Conservation (phyloP, 2,113 vertebrate species). For the Ranitomeya variabilis region DNA sequence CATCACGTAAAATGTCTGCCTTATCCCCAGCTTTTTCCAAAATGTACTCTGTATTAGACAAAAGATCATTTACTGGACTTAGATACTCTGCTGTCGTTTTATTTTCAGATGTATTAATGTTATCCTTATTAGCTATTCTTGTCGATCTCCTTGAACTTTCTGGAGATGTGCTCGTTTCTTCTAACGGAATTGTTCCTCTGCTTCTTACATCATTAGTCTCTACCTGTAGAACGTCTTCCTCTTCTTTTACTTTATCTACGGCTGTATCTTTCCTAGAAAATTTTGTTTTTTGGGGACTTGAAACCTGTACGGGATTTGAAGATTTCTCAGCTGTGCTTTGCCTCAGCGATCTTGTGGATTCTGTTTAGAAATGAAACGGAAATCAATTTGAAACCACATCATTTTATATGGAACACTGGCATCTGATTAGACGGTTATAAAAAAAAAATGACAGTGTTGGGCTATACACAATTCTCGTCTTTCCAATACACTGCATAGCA, state of each 20-base stretch:
- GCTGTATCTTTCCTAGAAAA: not conserved
- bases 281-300: slow-evolving; percentile 67
- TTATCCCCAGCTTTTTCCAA: not conserved
- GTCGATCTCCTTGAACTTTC: slow-evolving; percentile 63
- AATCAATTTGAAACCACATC: not conserved
- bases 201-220: slow-evolving; percentile 69
- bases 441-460: no score
- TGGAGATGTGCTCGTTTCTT: slow-evolving; percentile 56
- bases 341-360: slow-evolving; percentile 74
- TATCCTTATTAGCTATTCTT: slow-evolving; percentile 62
- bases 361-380: slow-evolving; percentile 62
- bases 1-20: not conserved
- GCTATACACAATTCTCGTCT: no score
- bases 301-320: slow-evolving; percentile 72
- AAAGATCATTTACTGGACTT: slow-evolving; percentile 62
- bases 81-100: slow-evolving; percentile 60
- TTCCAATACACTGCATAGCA: no score
- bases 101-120: slow-evolving; percentile 59
- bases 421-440: not conserved
- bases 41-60: slow-evolving; percentile 37
- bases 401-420: not conserved
- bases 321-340: slow-evolving; percentile 78
- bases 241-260: slow-evolving; percentile 42
- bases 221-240: slow-evolving; percentile 63
- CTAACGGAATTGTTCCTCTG: slow-evolving; percentile 63